Base-by-base conservation (phyloP, 1,140 invertebrate genomes). In the Zaprionus davidi region DNA sequence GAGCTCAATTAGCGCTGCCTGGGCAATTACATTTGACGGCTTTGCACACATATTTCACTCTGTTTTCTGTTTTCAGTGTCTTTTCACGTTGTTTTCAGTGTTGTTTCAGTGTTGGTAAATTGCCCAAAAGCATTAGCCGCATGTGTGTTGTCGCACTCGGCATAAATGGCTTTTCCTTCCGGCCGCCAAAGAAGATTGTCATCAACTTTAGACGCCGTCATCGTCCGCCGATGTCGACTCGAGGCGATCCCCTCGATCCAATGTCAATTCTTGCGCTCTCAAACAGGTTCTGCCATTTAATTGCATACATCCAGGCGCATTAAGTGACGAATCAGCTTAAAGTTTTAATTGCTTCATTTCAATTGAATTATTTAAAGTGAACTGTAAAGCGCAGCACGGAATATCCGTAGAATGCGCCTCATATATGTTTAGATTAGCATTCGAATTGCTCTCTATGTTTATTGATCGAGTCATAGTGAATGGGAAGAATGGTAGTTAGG, bases 11-110 rank as follows among this genome's bases (percentile, higher is more conserved):
- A 87, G 83, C 83, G 76, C 63, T 64, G 83, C 64, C 82, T 62
- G 57, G 79, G 73, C 79, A 86, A 86, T 86, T 85, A 87, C 79
- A 77, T 70, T 86, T 87, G 83, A 86, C 82, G 82, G 82, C 79
- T 87, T 68, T 76, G 77, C 77, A 79, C 77, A 76, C 63, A 63
- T 71, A 57, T 69, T 60, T 68, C 46, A 17, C 41, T 56, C 36
- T 28, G 20, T 53, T 22, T 64, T 46, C 7, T 46, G 41, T 17
- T 17, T 46, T 41, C 38, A 46, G n/a, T 17, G 5, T 15, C 38
- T 41, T 46, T 46, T 17, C 41, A n/a, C n/a, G 41, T 11, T 15
- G 26, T 28, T 28, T 26, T 26, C 53, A 44, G 11, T 28, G 4
- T n/a, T 41, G 4, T 58, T 63, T 20, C 64, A 86, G 83, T 79